phyloP scores from a whole-genome alignment of 2,797 vertebrate species.

The Remorina albescens region DNA sequence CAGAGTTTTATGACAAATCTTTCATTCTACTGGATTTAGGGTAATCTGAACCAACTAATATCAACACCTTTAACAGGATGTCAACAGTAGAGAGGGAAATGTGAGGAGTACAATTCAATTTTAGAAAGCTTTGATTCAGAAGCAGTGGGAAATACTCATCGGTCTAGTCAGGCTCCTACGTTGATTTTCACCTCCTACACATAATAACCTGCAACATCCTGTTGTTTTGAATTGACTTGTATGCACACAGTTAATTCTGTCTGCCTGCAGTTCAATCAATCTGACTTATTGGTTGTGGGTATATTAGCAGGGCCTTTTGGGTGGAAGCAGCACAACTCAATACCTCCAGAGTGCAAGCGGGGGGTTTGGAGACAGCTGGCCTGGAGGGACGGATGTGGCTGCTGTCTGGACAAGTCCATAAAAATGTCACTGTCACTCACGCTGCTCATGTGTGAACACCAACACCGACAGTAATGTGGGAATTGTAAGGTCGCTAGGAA shows the following conservation, averaged over 20 bases:
- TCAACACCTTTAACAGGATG: conserved; percentile 16
- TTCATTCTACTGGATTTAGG: conserved; percentile 9
- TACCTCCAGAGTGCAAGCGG: conserved; percentile 31
- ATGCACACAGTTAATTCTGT: conserved; percentile 32
- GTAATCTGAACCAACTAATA: conserved; percentile 6
- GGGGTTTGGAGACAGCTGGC: conserved; percentile 19
- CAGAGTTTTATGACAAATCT: conserved; percentile 43
- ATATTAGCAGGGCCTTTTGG: conserved; percentile 36
- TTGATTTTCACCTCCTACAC: conserved; percentile 18
- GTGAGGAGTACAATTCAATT: conserved; percentile 6
- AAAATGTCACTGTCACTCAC: conserved; percentile 80
- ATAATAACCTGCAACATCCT: conserved; percentile 28
- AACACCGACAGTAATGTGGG: conserved; percentile 41
- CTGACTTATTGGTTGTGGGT: conserved; percentile 52
- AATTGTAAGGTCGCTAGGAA: conserved; percentile 24
- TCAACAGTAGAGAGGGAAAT: conserved; percentile 6
- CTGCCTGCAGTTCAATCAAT: conserved; percentile 57
- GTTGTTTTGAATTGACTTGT: conserved; percentile 35
- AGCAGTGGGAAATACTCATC: neutral
- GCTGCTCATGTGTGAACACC: conserved; percentile 69
- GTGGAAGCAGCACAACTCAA: conserved; percentile 42
- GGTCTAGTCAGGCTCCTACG: conserved; percentile 1
- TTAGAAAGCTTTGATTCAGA: neutral
- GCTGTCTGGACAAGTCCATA: conserved; percentile 62
- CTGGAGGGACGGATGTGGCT: conserved; percentile 42